phyloP scores from a whole-genome alignment of 2,888 invertebrate species.

The Watsonalla binaria region DNA sequence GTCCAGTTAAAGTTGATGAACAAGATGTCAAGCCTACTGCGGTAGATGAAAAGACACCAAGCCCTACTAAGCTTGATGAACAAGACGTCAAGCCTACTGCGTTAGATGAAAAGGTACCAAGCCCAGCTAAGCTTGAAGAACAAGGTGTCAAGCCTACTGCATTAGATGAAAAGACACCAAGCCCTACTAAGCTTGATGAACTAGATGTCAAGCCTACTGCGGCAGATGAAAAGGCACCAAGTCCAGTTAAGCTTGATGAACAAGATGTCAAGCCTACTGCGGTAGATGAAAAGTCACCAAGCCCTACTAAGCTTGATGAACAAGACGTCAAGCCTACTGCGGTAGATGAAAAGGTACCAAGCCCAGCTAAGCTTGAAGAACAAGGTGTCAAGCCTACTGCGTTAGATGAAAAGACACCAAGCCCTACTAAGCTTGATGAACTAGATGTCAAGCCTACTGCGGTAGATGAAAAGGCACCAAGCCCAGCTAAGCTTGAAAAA shows the following conservation, averaged over 20 bases:
- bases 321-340: neutral
- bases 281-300: conserved; percentile 8
- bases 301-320: neutral
- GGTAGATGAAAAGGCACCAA: conserved; percentile 1
- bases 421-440: conserved; percentile 4
- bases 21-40: neutral
- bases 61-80: neutral
- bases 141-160: conserved; percentile 4
- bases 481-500: neutral
- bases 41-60: neutral
- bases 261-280: neutral
- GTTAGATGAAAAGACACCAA: conserved; percentile 6
- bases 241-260: conserved; percentile 1
- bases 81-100: neutral
- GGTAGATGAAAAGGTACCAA: conserved; percentile 9
- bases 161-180: neutral
- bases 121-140: neutral
- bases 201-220: neutral
- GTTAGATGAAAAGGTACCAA: conserved; percentile 4
- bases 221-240: neutral
- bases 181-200: conserved; percentile 1
- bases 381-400: conserved; percentile 1
- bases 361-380: conserved; percentile 4
- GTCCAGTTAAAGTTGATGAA: conserved; percentile 1
- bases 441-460: neutral